A percentile compares a stretch with the other conserved stretches of the same genome.
Conservation (phyloP, 1,140 invertebrate species). For the Drosophila murphyi region DNA sequence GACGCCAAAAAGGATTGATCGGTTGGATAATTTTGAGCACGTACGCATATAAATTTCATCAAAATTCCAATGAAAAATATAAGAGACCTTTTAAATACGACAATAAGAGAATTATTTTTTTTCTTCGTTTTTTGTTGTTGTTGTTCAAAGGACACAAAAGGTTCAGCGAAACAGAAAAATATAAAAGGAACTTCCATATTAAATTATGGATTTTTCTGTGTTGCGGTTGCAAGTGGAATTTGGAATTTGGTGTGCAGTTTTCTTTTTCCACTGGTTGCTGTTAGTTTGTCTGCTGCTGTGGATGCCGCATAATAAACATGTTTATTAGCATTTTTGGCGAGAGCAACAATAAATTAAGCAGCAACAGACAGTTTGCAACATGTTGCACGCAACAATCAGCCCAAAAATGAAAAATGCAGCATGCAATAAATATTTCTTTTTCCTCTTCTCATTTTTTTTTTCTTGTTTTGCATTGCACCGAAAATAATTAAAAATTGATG, state of each 20-base stretch:
- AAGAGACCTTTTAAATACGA: constrained; percentile 65
- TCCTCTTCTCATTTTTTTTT: neutral
- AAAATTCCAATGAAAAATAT: constrained; percentile 75
- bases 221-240: constrained; percentile 35
- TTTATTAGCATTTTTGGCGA: constrained; percentile 74
- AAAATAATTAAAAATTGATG: constrained; percentile 40
- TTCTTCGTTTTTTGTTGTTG: neutral
- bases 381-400: constrained; percentile 76
- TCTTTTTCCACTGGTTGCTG: constrained; percentile 59
- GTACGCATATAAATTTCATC: constrained; percentile 83
- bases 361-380: constrained; percentile 61
- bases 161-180: constrained; percentile 7
- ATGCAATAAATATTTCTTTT: constrained; percentile 46
- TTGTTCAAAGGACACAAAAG: constrained; percentile 45
- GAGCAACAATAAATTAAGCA: constrained; percentile 62
- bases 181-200: constrained; percentile 56
- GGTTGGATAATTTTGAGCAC: constrained; percentile 81
- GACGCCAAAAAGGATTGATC: constrained; percentile 73
- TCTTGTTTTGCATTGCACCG: neutral
- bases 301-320: constrained; percentile 78
- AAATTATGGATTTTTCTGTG: constrained; percentile 67
- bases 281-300: constrained; percentile 10
- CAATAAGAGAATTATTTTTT: constrained; percentile 36
- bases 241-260: constrained; percentile 42
- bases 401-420: constrained; percentile 49